Evolutionary conservation across 2,888 invertebrate genomes (phyloP), one percentile per base, ranked within the genome.

Genomic region (Lithophane ornitopus): DNA sequence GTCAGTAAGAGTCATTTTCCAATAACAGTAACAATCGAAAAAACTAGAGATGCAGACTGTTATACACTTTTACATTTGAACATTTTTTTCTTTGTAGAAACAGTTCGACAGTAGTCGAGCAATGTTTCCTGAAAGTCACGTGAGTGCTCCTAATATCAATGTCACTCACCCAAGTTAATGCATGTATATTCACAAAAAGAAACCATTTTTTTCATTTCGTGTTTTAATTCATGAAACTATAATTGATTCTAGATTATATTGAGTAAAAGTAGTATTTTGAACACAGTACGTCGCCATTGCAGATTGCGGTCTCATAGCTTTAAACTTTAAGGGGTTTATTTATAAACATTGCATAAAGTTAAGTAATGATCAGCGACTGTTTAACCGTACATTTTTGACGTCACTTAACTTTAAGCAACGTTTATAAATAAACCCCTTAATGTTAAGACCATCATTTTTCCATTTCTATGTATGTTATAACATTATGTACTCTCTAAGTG

Each of bases 91-190:
- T 41, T 62, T 62, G 11, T 70, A 70, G 70, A 65, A 22, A 52
- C 66, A 63, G 14, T 41, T 49, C 26, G 66, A 70, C 39, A 65
- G 49, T 70, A 52, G 70, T 63, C 70, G 49, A 11, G 12, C 70
- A 52, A 39, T 22, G 26, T 3, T 22, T 49, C 26, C 65, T 26
- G 65, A 41, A 49, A 70, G 1, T 49, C 46, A 65, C 9, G 66
- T 70, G 70, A 70, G 70, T 70, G n/a, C 9, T 52, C 22, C 7
- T 41, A 39, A 52, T 65, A 52, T 41, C 28, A 54, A 34, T 54
- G 41, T 68, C 68, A 69, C 52, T 54, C 22, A 14, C 19, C 12
- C 26, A 56, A 56, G 0, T 49, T 49, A 19, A 49, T 22, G 22
- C 19, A 34, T 34, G 34, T 34, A 22, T 52, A 3, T 52, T 22